These are phyloP conservation scores for Cercocebus atys DNA, from an alignment of 2,113 vertebrate genomes.

Conservation along the genomic window DNA sequence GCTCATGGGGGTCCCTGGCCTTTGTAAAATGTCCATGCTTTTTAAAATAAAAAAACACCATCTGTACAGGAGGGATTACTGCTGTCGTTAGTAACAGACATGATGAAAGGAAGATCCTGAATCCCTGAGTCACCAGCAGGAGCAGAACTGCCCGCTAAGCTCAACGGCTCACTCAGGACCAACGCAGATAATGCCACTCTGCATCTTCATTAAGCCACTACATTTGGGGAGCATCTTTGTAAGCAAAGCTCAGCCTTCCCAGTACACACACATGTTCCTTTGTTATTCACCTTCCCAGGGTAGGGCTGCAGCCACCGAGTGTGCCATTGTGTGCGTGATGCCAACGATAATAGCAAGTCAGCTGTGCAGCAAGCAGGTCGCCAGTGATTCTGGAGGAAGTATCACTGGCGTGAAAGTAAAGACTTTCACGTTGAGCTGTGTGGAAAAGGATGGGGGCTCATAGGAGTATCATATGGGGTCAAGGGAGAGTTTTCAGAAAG, in stretches of 20 bases:
- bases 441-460: background rate
- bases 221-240: background rate
- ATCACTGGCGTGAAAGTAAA: too few species aligned
- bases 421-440: too few species aligned
- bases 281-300: fast-evolving
- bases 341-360: fast-evolving
- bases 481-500: background rate
- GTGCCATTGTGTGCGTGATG: fast-evolving
- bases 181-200: fast-evolving
- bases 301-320: fast-evolving
- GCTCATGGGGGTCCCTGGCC: background rate
- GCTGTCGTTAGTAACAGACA: background rate
- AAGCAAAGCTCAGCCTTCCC: too few species aligned
- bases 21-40: background rate
- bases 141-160: background rate
- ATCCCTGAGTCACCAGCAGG: background rate
- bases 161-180: fast-evolving
- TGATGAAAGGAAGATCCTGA: background rate
- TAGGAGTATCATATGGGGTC: fast-evolving
- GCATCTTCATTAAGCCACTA: background rate
- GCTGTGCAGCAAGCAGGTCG: fast-evolving
- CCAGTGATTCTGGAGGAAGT: background rate
- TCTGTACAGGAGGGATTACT: background rate
- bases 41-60: background rate
- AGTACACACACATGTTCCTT: fast-evolving